Evolutionary conservation across 2,888 invertebrate genomes (phyloP).

Genomic region (Hesperia comma): DNA sequence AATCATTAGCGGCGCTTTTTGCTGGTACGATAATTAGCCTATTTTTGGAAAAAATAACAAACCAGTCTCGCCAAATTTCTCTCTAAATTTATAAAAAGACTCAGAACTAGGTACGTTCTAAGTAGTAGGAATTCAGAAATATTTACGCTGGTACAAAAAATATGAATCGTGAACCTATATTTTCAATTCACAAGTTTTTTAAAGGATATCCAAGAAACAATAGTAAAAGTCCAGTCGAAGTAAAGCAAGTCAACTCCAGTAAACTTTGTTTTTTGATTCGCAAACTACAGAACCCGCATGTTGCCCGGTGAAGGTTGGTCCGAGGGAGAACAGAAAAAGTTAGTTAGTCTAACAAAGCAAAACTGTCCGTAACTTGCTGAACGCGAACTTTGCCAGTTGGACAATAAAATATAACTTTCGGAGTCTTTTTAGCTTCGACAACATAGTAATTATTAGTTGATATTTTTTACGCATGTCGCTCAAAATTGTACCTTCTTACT

Average conservation of each 20-base stretch:
- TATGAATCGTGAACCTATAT: too few species aligned
- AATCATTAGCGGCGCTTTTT: too few species aligned
- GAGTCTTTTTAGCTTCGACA: conserved; percentile 1
- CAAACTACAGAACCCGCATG: conserved; percentile 22
- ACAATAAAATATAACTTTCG: conserved; percentile 4
- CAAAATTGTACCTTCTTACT: too few species aligned
- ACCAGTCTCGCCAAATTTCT: too few species aligned
- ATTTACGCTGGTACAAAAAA: too few species aligned
- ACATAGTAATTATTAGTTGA: background rate
- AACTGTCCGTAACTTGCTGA: background rate
- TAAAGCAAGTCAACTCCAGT: conserved; percentile 2
- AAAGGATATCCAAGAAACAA: background rate
- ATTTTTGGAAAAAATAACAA: too few species aligned
- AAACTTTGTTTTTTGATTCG: conserved; percentile 10
- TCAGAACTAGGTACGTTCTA: too few species aligned
- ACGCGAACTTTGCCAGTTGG: background rate
- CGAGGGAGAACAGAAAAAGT: conserved; percentile 1
- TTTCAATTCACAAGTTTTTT: background rate
- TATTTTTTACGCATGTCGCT: background rate
- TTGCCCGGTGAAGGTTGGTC: conserved; percentile 7
- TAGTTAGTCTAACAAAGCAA: background rate
- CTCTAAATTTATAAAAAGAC: too few species aligned
- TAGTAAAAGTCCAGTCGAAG: background rate
- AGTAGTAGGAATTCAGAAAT: too few species aligned
- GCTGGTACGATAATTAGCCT: too few species aligned